Percentiles rank a stretch among this genome's conserved stretches.
Evolutionary conservation across 2,888 invertebrate genomes (phyloP).

Genomic region (Lordiphosa andalusiaca): DNA sequence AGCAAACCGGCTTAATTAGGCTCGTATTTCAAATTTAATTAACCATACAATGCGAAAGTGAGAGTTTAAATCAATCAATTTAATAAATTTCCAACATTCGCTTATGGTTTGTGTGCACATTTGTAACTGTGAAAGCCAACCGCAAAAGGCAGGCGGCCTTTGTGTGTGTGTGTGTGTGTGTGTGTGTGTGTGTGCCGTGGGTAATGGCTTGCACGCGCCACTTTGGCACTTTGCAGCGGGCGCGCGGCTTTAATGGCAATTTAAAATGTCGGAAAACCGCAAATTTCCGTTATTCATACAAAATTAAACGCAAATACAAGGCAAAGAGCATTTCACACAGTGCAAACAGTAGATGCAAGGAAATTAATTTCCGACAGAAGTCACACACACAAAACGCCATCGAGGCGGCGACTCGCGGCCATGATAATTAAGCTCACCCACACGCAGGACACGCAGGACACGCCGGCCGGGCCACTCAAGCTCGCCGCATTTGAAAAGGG

Average conservation of each 20-base stretch:
- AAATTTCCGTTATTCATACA: conserved; percentile 72
- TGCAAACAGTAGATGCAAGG: conserved; percentile 45
- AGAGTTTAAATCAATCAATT: conserved; percentile 34
- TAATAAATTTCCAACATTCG: conserved; percentile 16
- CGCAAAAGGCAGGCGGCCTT: conserved; percentile 36
- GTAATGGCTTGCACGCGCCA: conserved; percentile 35
- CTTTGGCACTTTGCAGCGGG: conserved; percentile 18
- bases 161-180: conserved; percentile 24
- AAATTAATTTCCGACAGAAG: conserved; percentile 76
- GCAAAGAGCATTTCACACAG: conserved; percentile 38
- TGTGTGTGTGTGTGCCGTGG: conserved; percentile 23
- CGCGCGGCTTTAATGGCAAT: conserved; percentile 59
- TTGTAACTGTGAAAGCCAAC: conserved; percentile 24
- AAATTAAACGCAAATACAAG: conserved; percentile 65
- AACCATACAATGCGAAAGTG: conserved; percentile 5
- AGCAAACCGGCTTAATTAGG: conserved; percentile 27
- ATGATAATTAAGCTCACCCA: conserved; percentile 67
- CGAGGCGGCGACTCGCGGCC: conserved; percentile 55
- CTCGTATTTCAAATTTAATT: conserved; percentile 23
- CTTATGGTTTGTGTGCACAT: conserved; percentile 33
- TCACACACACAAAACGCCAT: conserved; percentile 69
- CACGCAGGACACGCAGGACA: conserved; percentile 22
- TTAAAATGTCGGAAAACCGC: conserved; percentile 70
- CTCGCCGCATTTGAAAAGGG: conserved; percentile 29
- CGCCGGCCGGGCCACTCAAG: conserved; percentile 13